Conservation (phyloP, 2,797 vertebrate species). For the Enoplosus armatus region DNA sequence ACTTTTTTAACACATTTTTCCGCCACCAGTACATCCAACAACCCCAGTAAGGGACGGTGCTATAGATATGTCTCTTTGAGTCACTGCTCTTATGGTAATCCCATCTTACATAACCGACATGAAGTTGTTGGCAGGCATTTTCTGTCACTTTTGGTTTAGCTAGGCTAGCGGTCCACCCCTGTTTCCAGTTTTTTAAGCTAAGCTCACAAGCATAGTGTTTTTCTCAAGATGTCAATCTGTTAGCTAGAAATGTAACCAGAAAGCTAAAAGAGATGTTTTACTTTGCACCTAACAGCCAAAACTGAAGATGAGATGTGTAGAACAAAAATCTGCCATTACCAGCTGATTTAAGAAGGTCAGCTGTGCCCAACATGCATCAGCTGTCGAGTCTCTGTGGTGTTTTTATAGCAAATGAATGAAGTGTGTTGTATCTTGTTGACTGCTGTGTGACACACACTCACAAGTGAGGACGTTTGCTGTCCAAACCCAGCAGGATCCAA, state of each 20-base stretch:
- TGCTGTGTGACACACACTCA: constrained; percentile 17
- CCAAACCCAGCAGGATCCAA: constrained; percentile 23
- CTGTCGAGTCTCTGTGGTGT: constrained; percentile 10
- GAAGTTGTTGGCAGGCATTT: not conserved
- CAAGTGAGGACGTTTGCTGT: constrained; percentile 27
- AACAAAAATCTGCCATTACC: not conserved
- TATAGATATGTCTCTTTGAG: not conserved
- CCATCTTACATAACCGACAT: not conserved
- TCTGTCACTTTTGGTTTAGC: constrained; percentile 1
- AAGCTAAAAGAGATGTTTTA: not conserved
- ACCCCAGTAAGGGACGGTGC: too few relatives aligned
- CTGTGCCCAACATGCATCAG: not conserved
- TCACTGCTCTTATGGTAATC: not conserved
- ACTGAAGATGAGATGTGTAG: not conserved
- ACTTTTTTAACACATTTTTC: not conserved
- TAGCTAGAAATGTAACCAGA: not conserved
- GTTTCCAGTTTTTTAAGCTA: not conserved
- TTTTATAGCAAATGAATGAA: constrained; percentile 31
- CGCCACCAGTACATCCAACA: not conserved
- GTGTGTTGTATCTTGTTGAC: constrained; percentile 7
- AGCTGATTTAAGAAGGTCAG: not conserved
- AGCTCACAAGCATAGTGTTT: not conserved
- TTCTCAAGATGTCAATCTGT: constrained; percentile 2
- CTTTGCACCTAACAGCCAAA: constrained; percentile 3
- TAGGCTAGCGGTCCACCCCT: not conserved